These are phyloP conservation scores for Echinometra lucunter DNA, from an alignment of 53 echinoderm and acorn worm genomes.

Conservation along the genomic window DNA sequence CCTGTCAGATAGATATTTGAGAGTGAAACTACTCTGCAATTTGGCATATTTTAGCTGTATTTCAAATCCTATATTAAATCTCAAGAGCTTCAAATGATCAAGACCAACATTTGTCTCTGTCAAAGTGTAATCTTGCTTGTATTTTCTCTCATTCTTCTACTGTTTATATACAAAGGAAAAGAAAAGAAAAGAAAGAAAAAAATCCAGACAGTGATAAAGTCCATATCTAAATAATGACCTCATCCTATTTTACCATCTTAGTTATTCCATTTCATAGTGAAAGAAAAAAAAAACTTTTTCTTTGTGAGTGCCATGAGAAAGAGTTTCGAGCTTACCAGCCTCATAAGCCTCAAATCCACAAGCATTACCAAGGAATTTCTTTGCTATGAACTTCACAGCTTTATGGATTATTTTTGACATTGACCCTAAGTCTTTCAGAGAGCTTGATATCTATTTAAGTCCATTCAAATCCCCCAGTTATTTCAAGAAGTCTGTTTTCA, in stretches of 20 bases:
- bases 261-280: neutral
- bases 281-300: neutral
- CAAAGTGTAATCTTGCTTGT: neutral
- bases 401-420: neutral
- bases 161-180: constrained; percentile 5
- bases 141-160: neutral
- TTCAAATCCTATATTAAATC: constrained; percentile 30
- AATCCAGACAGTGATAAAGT: neutral
- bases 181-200: neutral
- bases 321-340: neutral
- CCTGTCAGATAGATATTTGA: neutral
- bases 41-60: neutral
- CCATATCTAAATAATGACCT: constrained; percentile 32
- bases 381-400: neutral
- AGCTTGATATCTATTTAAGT: neutral
- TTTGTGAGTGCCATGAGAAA: neutral
- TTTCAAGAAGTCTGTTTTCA: neutral
- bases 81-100: constrained; percentile 19
- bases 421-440: neutral
- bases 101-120: constrained; percentile 51
- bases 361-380: neutral
- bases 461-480: constrained; percentile 4
- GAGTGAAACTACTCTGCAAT: constrained; percentile 15
- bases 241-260: neutral
- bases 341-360: neutral